phyloP scores from a whole-genome alignment of 2,888 invertebrate genomes.

The Drosophila acutilabella region DNA sequence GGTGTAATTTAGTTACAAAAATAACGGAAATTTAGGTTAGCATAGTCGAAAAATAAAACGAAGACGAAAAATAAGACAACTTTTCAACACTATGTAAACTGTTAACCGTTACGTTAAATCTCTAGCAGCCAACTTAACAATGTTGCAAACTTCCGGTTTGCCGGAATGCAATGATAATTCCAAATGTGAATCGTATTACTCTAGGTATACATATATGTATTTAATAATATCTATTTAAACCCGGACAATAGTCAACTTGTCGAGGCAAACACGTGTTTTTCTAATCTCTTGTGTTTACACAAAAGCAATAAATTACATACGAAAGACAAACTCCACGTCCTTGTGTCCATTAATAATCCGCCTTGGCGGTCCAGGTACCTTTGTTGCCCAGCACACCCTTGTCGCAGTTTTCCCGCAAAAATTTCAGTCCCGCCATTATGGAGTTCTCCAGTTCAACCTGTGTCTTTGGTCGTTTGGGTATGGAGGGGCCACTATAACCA shows the following conservation, averaged over 20 bases:
- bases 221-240: conserved; percentile 16
- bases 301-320: conserved; percentile 64
- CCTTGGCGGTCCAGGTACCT: conserved; percentile 83
- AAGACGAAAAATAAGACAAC: conserved; percentile 2
- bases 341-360: conserved; percentile 77
- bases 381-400: conserved; percentile 83
- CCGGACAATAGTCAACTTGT: conserved; percentile 46
- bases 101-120: conserved; percentile 45
- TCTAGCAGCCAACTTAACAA: conserved; percentile 31
- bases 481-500: conserved; percentile 79
- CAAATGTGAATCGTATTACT: conserved; percentile 34
- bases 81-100: conserved; percentile 14
- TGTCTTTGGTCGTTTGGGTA: conserved; percentile 65
- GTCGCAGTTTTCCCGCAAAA: conserved; percentile 86
- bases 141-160: conserved; percentile 3
- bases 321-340: conserved; percentile 8
- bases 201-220: conserved; percentile 15
- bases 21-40: conserved; percentile 33
- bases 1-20: conserved; percentile 32
- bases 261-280: conserved; percentile 47
- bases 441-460: conserved; percentile 85
- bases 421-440: conserved; percentile 87
- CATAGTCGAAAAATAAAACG: conserved; percentile 9
- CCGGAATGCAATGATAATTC: conserved; percentile 16
- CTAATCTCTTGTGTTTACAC: conserved; percentile 62